phyloP scores from a whole-genome alignment of 2,797 vertebrate genomes.

The Gallinago solitaria region DNA sequence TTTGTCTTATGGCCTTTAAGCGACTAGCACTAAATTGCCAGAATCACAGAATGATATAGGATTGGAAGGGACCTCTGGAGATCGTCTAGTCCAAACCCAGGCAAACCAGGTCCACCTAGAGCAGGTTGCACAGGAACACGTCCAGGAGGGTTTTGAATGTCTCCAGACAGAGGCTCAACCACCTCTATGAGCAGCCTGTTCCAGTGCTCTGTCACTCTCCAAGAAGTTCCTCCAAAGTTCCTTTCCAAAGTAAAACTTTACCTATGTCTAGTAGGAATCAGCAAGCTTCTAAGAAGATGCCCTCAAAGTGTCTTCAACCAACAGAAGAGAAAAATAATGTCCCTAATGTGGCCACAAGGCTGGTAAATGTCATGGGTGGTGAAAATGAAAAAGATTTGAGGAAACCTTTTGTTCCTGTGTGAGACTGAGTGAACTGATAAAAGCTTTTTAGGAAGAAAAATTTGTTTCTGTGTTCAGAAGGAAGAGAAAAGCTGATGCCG shows the following conservation, averaged over 20 bases:
- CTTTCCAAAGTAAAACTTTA: no score
- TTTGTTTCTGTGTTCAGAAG: not conserved
- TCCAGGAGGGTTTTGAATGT: no score
- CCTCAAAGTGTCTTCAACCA: not conserved
- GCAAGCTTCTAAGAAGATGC: not conserved
- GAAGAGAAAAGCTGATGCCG: not conserved
- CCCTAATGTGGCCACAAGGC: accelerated
- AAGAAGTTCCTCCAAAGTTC: no score
- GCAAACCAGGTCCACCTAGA: no score
- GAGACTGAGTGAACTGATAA: not conserved
- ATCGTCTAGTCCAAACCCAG: no score
- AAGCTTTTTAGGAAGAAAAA: not conserved
- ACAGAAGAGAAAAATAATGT: not conserved
- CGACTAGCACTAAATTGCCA: not conserved
- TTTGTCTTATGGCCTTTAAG: not conserved
- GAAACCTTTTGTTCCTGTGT: not conserved
- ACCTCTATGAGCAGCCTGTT: no score
- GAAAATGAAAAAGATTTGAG: not conserved
- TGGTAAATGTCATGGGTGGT: not conserved
- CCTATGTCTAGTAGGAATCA: not conserved
- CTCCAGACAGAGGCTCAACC: no score
- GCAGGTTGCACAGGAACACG: no score
- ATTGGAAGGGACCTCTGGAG: no score
- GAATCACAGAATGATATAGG: no score
- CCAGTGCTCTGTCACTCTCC: no score